Evolutionary conservation across 2,797 vertebrate species (phyloP).

Genomic region (Dendrocincla tyrannina): DNA sequence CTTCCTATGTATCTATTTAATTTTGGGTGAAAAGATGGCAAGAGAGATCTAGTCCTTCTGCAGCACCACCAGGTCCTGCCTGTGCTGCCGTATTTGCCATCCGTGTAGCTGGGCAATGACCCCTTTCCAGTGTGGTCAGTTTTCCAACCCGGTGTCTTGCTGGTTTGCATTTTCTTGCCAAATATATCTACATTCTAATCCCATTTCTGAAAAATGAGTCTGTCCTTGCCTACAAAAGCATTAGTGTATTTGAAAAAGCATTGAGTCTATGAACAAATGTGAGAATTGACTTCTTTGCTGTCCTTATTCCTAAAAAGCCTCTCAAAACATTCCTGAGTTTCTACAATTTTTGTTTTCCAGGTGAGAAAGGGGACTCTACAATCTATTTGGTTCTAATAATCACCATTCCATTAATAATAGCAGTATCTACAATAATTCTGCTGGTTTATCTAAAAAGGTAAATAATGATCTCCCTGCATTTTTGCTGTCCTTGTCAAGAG

Average conservation of each 20-base stretch:
- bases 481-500: background rate
- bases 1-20: background rate
- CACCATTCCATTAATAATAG: slow-evolving; percentile 61
- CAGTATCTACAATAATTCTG: slow-evolving; percentile 60
- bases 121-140: background rate
- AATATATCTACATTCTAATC: background rate
- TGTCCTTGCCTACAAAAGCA: background rate
- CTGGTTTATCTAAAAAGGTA: slow-evolving; percentile 79
- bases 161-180: background rate
- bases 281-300: background rate
- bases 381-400: slow-evolving; percentile 54
- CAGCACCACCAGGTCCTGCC: background rate
- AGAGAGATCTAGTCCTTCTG: background rate
- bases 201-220: background rate
- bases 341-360: slow-evolving; percentile 53
- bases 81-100: accelerated
- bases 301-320: background rate
- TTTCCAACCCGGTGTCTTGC: background rate
- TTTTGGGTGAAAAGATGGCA: background rate
- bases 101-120: background rate
- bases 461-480: background rate
- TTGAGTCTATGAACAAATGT: background rate
- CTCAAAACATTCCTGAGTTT: background rate
- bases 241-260: background rate
- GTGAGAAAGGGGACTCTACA: slow-evolving; percentile 12